phyloP scores from a whole-genome alignment of 2,113 vertebrate genomes.

The Heterotis niloticus region DNA sequence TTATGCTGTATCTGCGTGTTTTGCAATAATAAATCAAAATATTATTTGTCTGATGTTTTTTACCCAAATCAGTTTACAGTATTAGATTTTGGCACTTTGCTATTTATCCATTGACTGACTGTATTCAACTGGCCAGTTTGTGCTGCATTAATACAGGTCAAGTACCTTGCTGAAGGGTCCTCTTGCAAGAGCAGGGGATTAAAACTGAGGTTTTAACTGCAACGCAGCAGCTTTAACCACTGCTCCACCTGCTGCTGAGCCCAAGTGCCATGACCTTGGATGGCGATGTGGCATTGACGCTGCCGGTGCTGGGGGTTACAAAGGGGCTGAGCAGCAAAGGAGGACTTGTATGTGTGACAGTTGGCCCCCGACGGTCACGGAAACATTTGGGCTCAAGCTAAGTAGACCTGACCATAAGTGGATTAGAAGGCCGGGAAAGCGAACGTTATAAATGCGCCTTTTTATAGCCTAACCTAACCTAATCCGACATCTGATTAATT shows the following conservation, averaged over 20 bases:
- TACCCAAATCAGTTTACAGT: too few species aligned
- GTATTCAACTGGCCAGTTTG: too few species aligned
- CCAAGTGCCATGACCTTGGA: neutral
- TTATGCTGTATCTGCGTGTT: neutral
- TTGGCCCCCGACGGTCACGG: conserved; percentile 28
- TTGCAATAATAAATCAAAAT: neutral
- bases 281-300: neutral
- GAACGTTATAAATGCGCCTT: conserved; percentile 46
- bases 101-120: too few species aligned
- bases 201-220: too few species aligned
- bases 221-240: too few species aligned
- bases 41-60: too few species aligned
- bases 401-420: conserved; percentile 62
- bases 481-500: conserved; percentile 57
- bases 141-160: too few species aligned
- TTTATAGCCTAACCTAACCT: conserved; percentile 54
- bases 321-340: conserved; percentile 7
- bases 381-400: conserved; percentile 38
- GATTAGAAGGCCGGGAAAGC: conserved; percentile 66
- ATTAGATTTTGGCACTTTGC: too few species aligned
- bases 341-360: conserved; percentile 19
- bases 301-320: neutral
- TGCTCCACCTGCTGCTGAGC: too few species aligned
- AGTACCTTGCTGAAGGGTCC: too few species aligned
- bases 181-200: too few species aligned